phyloP scores from a whole-genome alignment of 2,888 invertebrate genomes.

The Apamea monoglypha region DNA sequence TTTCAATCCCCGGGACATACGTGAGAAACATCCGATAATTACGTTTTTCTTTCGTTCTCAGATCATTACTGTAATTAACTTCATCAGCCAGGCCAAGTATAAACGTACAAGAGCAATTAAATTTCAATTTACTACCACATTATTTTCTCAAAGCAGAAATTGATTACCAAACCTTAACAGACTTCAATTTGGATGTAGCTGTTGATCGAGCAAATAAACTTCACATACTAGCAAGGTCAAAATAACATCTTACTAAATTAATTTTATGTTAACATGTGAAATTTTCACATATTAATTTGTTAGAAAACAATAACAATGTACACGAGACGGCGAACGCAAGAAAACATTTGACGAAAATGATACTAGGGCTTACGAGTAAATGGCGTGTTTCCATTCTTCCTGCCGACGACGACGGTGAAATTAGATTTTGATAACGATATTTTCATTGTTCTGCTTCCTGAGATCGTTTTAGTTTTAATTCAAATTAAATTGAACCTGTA shows the following conservation, averaged over 20 bases:
- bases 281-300: conserved; percentile 72
- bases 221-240: conserved; percentile 9
- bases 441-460: conserved; percentile 12
- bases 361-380: conserved; percentile 60
- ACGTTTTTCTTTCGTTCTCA: conserved; percentile 51
- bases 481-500: neutral
- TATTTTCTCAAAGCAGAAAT: conserved; percentile 33
- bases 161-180: conserved; percentile 17
- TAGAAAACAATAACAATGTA: conserved; percentile 76
- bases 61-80: conserved; percentile 48
- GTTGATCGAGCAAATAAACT: conserved; percentile 22
- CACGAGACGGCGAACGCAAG: conserved; percentile 61
- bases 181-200: conserved; percentile 22
- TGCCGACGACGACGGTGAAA: conserved; percentile 24
- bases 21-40: conserved; percentile 46
- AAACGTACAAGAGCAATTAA: conserved; percentile 32
- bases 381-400: conserved; percentile 67
- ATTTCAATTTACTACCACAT: conserved; percentile 35
- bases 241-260: conserved; percentile 62
- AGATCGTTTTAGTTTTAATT: conserved; percentile 17
- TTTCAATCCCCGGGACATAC: conserved; percentile 36
- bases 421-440: conserved; percentile 40
- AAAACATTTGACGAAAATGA: conserved; percentile 77
- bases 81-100: conserved; percentile 28
- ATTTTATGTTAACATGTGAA: conserved; percentile 65